Evolutionary conservation across 2,113 vertebrate genomes (phyloP).

Genomic region (Hemibates koningsi): DNA sequence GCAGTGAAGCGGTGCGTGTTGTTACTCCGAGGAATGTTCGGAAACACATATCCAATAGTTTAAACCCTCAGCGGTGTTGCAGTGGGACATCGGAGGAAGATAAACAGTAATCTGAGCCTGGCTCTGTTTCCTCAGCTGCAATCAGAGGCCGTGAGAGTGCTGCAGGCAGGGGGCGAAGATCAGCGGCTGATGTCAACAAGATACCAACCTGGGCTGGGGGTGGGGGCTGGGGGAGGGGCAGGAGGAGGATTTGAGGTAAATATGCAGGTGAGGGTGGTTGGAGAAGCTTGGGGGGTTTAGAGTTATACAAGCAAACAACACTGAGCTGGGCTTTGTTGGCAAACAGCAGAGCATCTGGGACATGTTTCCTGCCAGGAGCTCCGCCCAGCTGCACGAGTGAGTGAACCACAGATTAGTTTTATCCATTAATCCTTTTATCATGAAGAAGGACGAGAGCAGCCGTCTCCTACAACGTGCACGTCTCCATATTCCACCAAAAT

Average conservation of each 20-base stretch:
- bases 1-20: not conserved
- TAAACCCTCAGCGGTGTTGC: not conserved
- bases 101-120: slow-evolving; percentile 12
- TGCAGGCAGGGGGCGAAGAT: slow-evolving; percentile 9
- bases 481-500: not conserved
- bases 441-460: not conserved
- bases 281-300: not conserved
- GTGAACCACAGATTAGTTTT: not conserved
- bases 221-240: not conserved
- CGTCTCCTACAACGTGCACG: not conserved
- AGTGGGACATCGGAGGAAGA: slow-evolving; percentile 4
- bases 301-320: slow-evolving; percentile 33
- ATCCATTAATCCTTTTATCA: not conserved
- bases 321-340: slow-evolving; percentile 37
- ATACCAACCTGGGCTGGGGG: not conserved
- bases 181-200: not conserved
- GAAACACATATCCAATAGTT: not conserved
- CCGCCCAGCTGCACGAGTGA: slow-evolving; percentile 4
- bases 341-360: slow-evolving; percentile 41
- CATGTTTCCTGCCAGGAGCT: slow-evolving; percentile 8
- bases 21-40: slow-evolving; percentile 5
- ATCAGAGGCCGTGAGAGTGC: not conserved
- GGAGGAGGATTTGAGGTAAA: not conserved
- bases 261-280: not conserved
- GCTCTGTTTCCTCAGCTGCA: slow-evolving; percentile 51